Evolutionary conservation across 2,888 invertebrate species (phyloP).

Genomic region (Camponotus fellah): DNA sequence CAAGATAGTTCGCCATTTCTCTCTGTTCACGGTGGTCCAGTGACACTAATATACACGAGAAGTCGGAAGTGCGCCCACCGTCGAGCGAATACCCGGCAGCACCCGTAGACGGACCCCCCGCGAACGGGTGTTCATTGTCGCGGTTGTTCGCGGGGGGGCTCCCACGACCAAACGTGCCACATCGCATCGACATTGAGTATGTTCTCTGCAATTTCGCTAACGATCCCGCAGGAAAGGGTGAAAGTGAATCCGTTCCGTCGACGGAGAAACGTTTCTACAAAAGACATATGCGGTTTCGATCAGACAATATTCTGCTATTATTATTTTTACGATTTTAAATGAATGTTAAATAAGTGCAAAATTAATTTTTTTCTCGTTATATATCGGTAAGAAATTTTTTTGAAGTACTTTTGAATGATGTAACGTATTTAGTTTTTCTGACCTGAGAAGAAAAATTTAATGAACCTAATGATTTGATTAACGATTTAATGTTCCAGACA

Average conservation of each 20-base stretch:
- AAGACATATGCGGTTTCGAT: neutral
- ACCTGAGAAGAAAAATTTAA: too few species aligned
- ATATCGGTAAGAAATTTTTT: too few species aligned
- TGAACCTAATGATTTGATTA: neutral
- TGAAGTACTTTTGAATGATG: too few species aligned
- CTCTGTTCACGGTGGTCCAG: neutral
- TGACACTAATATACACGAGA: constrained; percentile 26
- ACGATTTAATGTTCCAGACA: neutral
- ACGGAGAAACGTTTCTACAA: neutral
- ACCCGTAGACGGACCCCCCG: constrained; percentile 81
- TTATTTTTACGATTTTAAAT: neutral
- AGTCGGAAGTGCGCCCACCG: constrained; percentile 67
- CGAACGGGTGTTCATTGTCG: constrained; percentile 84
- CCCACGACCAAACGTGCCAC: constrained; percentile 68
- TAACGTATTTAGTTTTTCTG: too few species aligned
- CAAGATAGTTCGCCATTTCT: neutral
- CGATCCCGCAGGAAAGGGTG: constrained; percentile 62
- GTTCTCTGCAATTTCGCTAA: constrained; percentile 66
- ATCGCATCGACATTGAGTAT: constrained; percentile 59
- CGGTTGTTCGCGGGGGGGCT: constrained; percentile 80
- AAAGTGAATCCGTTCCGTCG: neutral
- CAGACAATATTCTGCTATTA: neutral
- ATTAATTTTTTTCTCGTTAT: too few species aligned
- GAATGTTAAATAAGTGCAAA: too few species aligned
- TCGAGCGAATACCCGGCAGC: constrained; percentile 75